Base-by-base conservation (phyloP, 2,888 invertebrate species). In the Drosophila multiciliata region DNA sequence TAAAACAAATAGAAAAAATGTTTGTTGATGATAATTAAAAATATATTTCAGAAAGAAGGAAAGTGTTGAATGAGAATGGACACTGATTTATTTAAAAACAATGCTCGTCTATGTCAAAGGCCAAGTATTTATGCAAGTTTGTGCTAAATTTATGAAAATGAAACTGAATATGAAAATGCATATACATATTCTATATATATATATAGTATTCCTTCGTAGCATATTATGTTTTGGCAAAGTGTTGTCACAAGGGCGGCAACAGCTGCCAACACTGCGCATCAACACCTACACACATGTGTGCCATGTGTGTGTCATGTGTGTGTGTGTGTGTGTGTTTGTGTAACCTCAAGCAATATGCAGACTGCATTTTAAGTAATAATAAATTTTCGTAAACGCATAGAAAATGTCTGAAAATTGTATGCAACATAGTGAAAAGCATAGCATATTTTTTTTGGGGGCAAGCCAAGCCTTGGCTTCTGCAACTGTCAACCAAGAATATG, bases 261-360 rank as follows among this genome's bases (percentile, higher is more conserved):
- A 89, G 87, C 84, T 87, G 90, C 79, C 87, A 90, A 83, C 87
- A 90, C 87, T 89, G 62, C 50, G 75, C 80, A 73, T 89, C 87
- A 86, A 86, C 85, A 87, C 89, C 84, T 83, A 61, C 67, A 42
- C 66, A 60, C 55, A 60, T 48, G 50, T 35, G 29, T 63, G 23
- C 23, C n/a, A n/a, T n/a, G 23, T 23, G 23, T 23, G 52, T 42
- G 29, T 54, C 26, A 4, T 54, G 62, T 66, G 45, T 32, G 20
- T 49, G 33, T 57, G 33, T 57, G 40, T 49, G n/a, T 38, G 35
- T 69, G 63, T 20, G 26, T 42, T 26, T 33, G 48, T 67, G 65
- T 66, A 26, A 67, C 66, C 68, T 61, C 64, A 74, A 73, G 85
- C 79, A 67, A 64, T 32, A n/a, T 42, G 38, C 45, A 53, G 35